These are phyloP conservation scores for Orycteropus afer DNA, from an alignment of 2,113 vertebrate genomes.

Conservation along the genomic window DNA sequence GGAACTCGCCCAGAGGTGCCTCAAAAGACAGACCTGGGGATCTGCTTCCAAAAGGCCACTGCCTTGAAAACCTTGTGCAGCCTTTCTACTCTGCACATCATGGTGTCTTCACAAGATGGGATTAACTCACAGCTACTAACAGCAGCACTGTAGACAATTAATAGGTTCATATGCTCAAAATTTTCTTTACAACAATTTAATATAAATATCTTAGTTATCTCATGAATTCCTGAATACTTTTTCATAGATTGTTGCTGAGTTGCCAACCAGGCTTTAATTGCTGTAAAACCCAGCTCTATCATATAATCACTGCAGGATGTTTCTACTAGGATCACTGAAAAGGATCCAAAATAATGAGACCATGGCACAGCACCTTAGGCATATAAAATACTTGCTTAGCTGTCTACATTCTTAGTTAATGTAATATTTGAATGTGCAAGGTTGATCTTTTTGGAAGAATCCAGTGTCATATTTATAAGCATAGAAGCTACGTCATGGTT, in stretches of 20 bases:
- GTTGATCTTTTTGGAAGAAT: background rate
- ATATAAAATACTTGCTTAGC: background rate
- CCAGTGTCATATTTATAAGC: background rate
- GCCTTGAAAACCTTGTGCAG: too few species aligned
- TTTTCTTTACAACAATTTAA: slow-evolving; percentile 7
- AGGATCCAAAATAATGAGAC: background rate
- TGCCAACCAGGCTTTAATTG: background rate
- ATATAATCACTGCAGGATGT: background rate
- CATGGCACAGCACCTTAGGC: background rate
- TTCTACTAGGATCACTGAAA: background rate
- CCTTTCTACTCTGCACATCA: too few species aligned
- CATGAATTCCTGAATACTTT: slow-evolving; percentile 25
- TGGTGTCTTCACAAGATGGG: too few species aligned
- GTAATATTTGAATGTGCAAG: background rate
- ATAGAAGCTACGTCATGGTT: background rate
- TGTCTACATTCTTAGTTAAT: background rate
- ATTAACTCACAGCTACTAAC: too few species aligned
- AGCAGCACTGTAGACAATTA: background rate
- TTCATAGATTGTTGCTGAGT: background rate
- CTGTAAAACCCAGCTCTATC: background rate
- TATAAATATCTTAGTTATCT: slow-evolving; percentile 4
- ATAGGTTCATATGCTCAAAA: background rate
- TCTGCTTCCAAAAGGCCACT: too few species aligned
- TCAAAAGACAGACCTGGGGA: too few species aligned
- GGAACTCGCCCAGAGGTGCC: too few species aligned